These are phyloP conservation scores for Dynastes hyllus DNA, from an alignment of 2,888 invertebrate species.

Conservation along the genomic window DNA sequence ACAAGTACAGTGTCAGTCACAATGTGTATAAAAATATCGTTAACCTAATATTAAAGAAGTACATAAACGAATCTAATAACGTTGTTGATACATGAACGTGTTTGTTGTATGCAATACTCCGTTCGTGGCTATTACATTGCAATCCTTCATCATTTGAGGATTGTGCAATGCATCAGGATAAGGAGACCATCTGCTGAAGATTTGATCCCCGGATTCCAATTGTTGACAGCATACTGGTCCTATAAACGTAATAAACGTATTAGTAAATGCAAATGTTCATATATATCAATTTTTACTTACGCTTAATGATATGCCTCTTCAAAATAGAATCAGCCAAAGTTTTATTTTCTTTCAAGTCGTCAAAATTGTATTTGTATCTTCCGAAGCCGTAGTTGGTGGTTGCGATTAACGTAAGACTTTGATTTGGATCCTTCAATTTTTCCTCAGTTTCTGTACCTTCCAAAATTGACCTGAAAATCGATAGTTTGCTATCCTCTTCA, in stretches of 20 bases:
- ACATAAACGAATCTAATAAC: slow-evolving; percentile 24
- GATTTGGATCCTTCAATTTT: slow-evolving; percentile 68
- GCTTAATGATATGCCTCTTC: slow-evolving; percentile 73
- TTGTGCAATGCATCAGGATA: slow-evolving; percentile 1
- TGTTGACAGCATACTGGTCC: slow-evolving; percentile 68
- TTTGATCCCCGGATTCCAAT: slow-evolving; percentile 47
- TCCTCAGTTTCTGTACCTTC: slow-evolving; percentile 72
- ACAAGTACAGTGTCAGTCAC: slow-evolving; percentile 45
- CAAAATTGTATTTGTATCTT: slow-evolving; percentile 70
- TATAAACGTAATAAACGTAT: slow-evolving; percentile 59
- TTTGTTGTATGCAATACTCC: slow-evolving; percentile 76
- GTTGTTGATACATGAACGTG: slow-evolving; percentile 71
- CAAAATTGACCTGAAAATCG: slow-evolving; percentile 69
- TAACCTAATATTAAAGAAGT: slow-evolving; percentile 34
- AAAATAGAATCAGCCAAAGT: slow-evolving; percentile 71
- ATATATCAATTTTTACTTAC: slow-evolving; percentile 62
- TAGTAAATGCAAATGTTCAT: background rate
- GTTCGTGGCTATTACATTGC: slow-evolving; percentile 75
- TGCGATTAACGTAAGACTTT: slow-evolving; percentile 75
- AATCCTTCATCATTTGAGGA: slow-evolving; percentile 62
- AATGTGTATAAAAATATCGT: slow-evolving; percentile 38
- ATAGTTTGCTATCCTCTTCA: slow-evolving; percentile 68
- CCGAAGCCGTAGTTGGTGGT: slow-evolving; percentile 76
- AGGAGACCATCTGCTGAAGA: slow-evolving; percentile 51
- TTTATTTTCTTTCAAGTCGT: slow-evolving; percentile 71